phyloP scores from a whole-genome alignment of 2,113 vertebrate species.

The Emydura subglobosa region DNA sequence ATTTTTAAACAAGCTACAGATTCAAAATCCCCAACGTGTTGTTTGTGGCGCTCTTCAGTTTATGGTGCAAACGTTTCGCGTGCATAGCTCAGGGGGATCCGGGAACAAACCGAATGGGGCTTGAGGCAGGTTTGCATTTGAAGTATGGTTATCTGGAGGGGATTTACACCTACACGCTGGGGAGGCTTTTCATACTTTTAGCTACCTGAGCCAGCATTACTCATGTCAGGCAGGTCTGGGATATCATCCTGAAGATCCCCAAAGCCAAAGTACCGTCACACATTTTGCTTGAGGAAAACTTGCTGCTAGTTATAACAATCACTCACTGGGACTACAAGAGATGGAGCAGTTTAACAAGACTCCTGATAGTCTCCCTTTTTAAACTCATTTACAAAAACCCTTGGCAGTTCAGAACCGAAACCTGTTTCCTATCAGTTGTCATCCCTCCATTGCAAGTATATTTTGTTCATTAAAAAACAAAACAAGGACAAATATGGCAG shows the following conservation, averaged over 20 bases:
- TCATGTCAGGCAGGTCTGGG: neutral
- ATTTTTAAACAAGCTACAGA: neutral
- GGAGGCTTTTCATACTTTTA: neutral
- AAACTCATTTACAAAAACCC: conserved; percentile 14
- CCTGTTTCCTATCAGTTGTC: conserved; percentile 12
- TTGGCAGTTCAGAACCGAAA: neutral
- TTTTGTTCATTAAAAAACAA: conserved; percentile 8
- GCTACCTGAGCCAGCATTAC: neutral
- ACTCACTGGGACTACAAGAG: neutral
- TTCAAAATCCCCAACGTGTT: neutral
- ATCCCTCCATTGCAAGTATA: neutral
- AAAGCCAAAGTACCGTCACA: neutral
- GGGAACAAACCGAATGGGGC: neutral
- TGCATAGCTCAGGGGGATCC: neutral
- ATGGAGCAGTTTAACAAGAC: neutral
- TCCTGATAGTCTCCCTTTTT: neutral
- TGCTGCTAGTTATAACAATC: neutral
- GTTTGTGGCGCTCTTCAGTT: neutral
- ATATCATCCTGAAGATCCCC: neutral
- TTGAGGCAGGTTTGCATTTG: neutral
- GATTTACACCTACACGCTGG: neutral
- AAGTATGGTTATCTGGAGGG: neutral
- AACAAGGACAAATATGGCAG: neutral
- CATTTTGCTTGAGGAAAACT: neutral
- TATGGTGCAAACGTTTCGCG: neutral